Evolutionary conservation across 2,113 vertebrate species (phyloP).

Genomic region (Calypte anna): DNA sequence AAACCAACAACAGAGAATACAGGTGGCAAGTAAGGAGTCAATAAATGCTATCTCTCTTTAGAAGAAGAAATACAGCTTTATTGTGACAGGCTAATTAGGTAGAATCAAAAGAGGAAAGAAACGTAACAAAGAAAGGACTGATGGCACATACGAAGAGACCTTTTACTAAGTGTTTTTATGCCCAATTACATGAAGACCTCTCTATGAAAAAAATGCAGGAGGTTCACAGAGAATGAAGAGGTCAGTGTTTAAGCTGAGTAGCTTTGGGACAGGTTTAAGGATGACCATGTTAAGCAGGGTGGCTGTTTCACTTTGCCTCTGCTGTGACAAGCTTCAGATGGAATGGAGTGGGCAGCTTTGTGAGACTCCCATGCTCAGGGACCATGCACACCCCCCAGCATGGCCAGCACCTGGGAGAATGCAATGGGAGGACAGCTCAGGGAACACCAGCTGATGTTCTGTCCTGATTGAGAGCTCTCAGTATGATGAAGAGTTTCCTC

Average conservation of each 20-base stretch:
- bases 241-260: background rate
- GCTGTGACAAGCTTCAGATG: background rate
- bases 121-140: background rate
- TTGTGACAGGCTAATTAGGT: background rate
- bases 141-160: background rate
- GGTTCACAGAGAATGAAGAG: background rate
- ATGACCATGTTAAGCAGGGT: accelerated
- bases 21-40: background rate
- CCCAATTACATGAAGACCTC: background rate
- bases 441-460: background rate
- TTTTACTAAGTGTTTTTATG: background rate
- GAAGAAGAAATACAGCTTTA: background rate
- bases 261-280: background rate
- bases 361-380: background rate
- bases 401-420: accelerated
- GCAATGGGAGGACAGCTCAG: background rate
- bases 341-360: background rate
- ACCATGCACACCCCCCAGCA: accelerated
- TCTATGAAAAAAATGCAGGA: background rate
- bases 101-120: background rate
- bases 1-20: background rate
- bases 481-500: background rate
- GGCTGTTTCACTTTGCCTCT: background rate
- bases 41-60: background rate
- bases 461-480: background rate